Conservation (phyloP, 2,888 invertebrate species). For the Cryptops parisi region DNA sequence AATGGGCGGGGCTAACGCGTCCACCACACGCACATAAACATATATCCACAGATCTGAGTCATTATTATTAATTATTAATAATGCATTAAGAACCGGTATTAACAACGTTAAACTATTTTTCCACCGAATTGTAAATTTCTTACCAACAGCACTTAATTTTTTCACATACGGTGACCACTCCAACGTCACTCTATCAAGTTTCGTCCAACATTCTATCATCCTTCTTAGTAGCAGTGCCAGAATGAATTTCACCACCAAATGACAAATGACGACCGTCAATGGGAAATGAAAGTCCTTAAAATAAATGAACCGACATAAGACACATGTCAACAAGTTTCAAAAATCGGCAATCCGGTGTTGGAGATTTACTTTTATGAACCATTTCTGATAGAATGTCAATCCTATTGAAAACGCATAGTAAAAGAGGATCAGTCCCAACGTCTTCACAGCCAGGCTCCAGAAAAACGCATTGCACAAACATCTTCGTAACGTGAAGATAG, state of each 20-base stretch:
- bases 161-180: conserved; percentile 62
- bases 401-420: conserved; percentile 89
- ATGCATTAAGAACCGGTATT: background rate
- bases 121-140: conserved; percentile 1
- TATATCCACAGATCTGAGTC: no score
- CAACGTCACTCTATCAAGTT: conserved; percentile 50
- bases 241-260: conserved; percentile 74
- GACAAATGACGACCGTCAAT: conserved; percentile 74
- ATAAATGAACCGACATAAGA: background rate
- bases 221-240: conserved; percentile 56
- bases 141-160: conserved; percentile 46
- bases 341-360: background rate
- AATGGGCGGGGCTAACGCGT: no score
- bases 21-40: no score
- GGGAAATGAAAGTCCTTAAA: conserved; percentile 71
- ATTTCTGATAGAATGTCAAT: conserved; percentile 92
- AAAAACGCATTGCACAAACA: no score
- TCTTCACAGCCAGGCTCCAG: conserved; percentile 24
- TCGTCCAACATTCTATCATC: conserved; percentile 40
- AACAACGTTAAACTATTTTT: background rate
- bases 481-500: no score
- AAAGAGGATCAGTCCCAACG: conserved; percentile 47
- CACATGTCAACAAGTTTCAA: background rate
- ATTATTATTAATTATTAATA: background rate
- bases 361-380: conserved; percentile 59